Evolutionary conservation across 2,888 invertebrate species (phyloP), one percentile per base, ranked within the genome.

Genomic region (Thera britannica): DNA sequence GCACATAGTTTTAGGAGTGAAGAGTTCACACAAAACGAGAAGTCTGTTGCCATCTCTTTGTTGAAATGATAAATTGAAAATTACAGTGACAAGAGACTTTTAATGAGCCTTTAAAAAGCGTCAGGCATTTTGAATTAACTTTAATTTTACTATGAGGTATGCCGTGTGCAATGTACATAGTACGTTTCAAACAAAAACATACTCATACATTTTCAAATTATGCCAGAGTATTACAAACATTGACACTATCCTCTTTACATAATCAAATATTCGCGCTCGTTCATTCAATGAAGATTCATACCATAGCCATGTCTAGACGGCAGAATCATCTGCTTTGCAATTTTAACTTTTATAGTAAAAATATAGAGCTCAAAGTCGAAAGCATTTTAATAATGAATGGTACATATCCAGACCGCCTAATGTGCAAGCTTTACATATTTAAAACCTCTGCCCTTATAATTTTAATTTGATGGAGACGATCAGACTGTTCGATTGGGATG

Each of bases 231-330:
- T 77, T 70, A 66, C 72, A 74, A 80, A 79, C 74, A 62, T 73
- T 78, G 78, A 79, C 75, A 80, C 81, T 84, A 83, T 79, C 78
- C 83, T 88, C 83, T 89, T 89, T 84, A 85, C 86, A 87, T 90
- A 90, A 90, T 90, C 87, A 90, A 91, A 92, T 90, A 90, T 90
- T 90, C 88, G 85, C 78, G 75, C 79, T 79, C 79, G 79, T 74
- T 77, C 75, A 75, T 77, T 83, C 82, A 83, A 84, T 84, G 80
- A 82, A 85, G 84, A 84, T 84, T 83, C 82, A 85, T 82, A 80
- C 78, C 77, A 77, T 71, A 63, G 72, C 72, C 73, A 51, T 72
- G 87, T 86, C 86, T 87, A 87, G 87, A 87, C 87, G 66, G 69
- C 73, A 77, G 74, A 75, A 73, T 72, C 72, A 73, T 57, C 35